Evolutionary conservation across 2,113 vertebrate genomes (phyloP).

Genomic region (Bombycilla garrulus): DNA sequence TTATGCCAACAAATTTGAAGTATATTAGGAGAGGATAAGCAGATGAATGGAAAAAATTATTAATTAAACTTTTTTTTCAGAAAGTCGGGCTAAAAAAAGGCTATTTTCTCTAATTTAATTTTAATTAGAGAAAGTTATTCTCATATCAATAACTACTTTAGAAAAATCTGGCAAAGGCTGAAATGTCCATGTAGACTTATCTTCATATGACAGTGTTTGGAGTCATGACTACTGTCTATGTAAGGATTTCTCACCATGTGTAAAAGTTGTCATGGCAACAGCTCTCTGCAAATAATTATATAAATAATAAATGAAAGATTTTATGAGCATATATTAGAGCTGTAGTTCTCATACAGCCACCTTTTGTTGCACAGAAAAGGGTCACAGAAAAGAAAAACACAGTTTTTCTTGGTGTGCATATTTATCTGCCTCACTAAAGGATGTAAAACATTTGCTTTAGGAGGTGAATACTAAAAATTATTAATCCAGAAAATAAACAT

Average conservation of each 20-base stretch:
- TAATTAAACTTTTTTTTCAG: background rate
- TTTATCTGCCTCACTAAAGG: background rate
- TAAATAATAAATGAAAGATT: constrained; percentile 53
- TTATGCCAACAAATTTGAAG: background rate
- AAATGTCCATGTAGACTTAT: constrained; percentile 19
- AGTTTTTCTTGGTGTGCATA: background rate
- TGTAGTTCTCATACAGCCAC: background rate
- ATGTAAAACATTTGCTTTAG: constrained; percentile 4
- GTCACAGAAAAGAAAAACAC: background rate
- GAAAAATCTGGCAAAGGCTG: constrained; percentile 13
- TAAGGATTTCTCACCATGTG: constrained; percentile 4
- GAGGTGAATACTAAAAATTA: background rate
- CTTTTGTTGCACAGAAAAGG: background rate
- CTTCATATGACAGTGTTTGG: background rate
- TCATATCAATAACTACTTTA: background rate
- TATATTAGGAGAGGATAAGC: background rate
- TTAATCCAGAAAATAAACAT: constrained; percentile 2
- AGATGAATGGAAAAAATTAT: background rate
- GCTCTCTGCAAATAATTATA: constrained; percentile 40
- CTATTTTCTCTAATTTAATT: background rate
- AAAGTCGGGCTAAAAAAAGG: background rate
- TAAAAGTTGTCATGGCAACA: constrained; percentile 34
- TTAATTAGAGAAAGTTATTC: background rate
- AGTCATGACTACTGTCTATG: constrained; percentile 14
- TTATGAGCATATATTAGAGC: background rate